Evolutionary conservation across 2,888 invertebrate genomes (phyloP), one percentile per base, ranked within the genome.

Genomic region (Caenorhabditis sp.): DNA sequence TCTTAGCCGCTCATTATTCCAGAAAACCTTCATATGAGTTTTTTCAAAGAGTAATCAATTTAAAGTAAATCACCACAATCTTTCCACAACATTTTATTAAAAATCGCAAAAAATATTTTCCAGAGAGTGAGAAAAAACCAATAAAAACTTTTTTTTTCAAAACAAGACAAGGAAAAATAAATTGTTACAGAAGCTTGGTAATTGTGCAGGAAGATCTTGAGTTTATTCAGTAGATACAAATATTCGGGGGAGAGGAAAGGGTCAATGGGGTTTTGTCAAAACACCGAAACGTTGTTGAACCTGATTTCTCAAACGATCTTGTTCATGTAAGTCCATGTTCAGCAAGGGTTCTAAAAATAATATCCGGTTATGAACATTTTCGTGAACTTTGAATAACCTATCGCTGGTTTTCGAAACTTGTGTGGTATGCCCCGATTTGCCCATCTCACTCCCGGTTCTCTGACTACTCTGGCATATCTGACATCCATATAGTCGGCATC

Each of bases 401-500:
- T 31, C 31, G 31, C 31, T 4, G 14, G 43, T 43, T 43, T 43
- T 43, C 43, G 43, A 17, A 17, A 43, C 14, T 43, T 43, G 43
- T 17, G 43, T 17, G 43, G 43, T 17, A 3, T 43, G 17, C 3
- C 3, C 14, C 43, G 43, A 17, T 43, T 43, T 43, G 14, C 14
- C 43, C 43, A 43, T 43, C 43, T 5, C 43, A 43, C 14, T 43
- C 8, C 43, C 14, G 43, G 14, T 10, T 3, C 14, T 43, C 43
- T 5, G 3, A 43, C 14, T 17, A 43, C 43, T 43, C 43, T 69
- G 54, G 69, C 74, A 63, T 62, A 63, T 23, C 69, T 69, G 62
- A 61, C 69, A 66, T 69, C 69, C 74, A 51, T 57, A 69, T 62
- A 31, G 60, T 57, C 62, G 72, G 72, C 72, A 67, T 58, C 72